Evolutionary conservation across 2,113 vertebrate species (phyloP).

Genomic region (Coryphaenoides rupestris): DNA sequence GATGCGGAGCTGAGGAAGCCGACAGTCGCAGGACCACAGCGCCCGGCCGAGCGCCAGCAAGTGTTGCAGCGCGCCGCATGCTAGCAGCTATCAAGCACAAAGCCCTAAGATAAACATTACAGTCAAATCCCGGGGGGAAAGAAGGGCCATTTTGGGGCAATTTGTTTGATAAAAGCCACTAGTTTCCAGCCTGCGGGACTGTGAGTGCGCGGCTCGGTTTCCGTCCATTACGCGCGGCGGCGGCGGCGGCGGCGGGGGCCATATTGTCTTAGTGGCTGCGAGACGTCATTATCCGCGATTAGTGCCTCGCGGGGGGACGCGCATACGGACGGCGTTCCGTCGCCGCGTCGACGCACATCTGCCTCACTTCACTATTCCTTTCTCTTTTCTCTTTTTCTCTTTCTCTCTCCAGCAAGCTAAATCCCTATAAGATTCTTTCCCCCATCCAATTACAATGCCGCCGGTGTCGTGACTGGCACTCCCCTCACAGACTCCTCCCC

Average conservation of each 20-base stretch:
- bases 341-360: slow-evolving; percentile 39
- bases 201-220: slow-evolving; percentile 39
- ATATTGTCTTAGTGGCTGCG: slow-evolving; percentile 51
- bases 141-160: slow-evolving; percentile 54
- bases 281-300: slow-evolving; percentile 59
- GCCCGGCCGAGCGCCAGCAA: slow-evolving; percentile 62
- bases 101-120: slow-evolving; percentile 68
- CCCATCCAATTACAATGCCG: slow-evolving; percentile 34
- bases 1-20: slow-evolving; percentile 58
- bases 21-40: slow-evolving; percentile 68
- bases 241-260: slow-evolving; percentile 32
- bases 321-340: slow-evolving; percentile 1
- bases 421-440: slow-evolving; percentile 37
- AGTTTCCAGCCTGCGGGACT: slow-evolving; percentile 37
- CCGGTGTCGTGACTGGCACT: slow-evolving; percentile 27
- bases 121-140: slow-evolving; percentile 43
- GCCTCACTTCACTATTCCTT: slow-evolving; percentile 26
- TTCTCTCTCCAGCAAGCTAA: slow-evolving; percentile 44
- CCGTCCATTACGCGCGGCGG: slow-evolving; percentile 26
- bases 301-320: slow-evolving; percentile 49
- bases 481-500: too few relatives aligned
- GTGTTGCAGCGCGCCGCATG: slow-evolving; percentile 66
- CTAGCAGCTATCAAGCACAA: slow-evolving; percentile 59
- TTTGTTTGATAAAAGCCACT: slow-evolving; percentile 60
- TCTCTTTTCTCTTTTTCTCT: too few relatives aligned